phyloP scores from a whole-genome alignment of 2,888 invertebrate species.

The Lagria hirta region DNA sequence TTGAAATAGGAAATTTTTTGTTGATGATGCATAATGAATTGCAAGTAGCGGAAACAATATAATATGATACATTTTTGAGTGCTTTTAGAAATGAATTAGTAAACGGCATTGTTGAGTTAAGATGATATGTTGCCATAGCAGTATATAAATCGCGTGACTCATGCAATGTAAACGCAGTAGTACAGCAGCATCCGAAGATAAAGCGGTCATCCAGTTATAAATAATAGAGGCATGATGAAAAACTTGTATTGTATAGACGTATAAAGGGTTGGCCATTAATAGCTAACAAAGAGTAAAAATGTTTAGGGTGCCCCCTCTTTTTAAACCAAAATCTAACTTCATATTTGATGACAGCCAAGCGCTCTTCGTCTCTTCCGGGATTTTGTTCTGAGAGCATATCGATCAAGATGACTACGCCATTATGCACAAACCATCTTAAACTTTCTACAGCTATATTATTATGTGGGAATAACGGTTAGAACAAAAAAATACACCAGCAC shows the following conservation, averaged over 20 bases:
- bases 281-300: slow-evolving; percentile 47
- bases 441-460: slow-evolving; percentile 1
- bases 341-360: slow-evolving; percentile 46
- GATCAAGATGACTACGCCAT: slow-evolving; percentile 40
- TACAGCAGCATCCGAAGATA: slow-evolving; percentile 42
- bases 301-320: slow-evolving; percentile 43
- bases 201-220: slow-evolving; percentile 50
- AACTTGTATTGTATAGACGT: slow-evolving; percentile 49
- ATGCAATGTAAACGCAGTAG: slow-evolving; percentile 42
- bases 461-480: slow-evolving; percentile 1
- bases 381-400: slow-evolving; percentile 44
- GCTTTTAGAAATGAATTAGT: slow-evolving; percentile 29
- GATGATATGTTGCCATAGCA: slow-evolving; percentile 39
- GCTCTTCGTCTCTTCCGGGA: slow-evolving; percentile 45
- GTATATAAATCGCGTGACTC: slow-evolving; percentile 44
- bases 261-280: slow-evolving; percentile 52
- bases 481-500: slow-evolving; percentile 2
- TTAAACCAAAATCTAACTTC: slow-evolving; percentile 46
- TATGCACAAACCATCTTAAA: slow-evolving; percentile 8
- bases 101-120: slow-evolving; percentile 41
- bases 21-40: slow-evolving; percentile 26
- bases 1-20: too few relatives aligned
- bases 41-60: slow-evolving; percentile 27
- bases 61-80: slow-evolving; percentile 28
- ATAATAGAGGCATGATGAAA: slow-evolving; percentile 54